Base-by-base conservation (phyloP, 2,888 invertebrate species). In the Acrocera orbiculus region DNA sequence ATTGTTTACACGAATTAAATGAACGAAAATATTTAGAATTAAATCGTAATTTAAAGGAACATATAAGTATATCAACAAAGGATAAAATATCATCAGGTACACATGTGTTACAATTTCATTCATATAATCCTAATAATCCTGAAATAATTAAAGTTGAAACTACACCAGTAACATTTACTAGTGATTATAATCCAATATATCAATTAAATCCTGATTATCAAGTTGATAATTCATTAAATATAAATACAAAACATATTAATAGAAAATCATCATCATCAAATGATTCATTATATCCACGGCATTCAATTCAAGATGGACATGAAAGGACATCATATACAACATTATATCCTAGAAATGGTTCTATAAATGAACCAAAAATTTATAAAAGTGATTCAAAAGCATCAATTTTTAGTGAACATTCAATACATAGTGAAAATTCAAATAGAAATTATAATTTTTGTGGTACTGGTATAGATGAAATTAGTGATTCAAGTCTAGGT, bases 251-350 rank as follows among this genome's bases (percentile, higher is more conserved):
- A 31, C 42, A 38, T 25, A 45, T 54, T 27, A 55, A 54, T 32
- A 48, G 56, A 4, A 60, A 60, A 42, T 60, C 60, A 1, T 60
- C 59, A n/a, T 59, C 59, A n/a, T 60, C 60, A 3, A 61, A 57
- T 35, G 60, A 61, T 40, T 60, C 59, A 4, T 36, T 61, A 32
- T 55, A 58, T 13, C 41, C 39, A n/a, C 48, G 56, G 35, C 57
- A 58, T 35, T 53, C 29, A 14, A 30, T 29, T 5, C 23, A 30
- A 17, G 34, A 34, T 15, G n/a, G n/a, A n/a, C n/a, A n/a, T n/a
- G n/a, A n/a, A n/a, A 29, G 24, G 15, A 25, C 14, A 16, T 32
- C 35, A 13, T 54, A 52, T 34, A 55, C 54, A 2, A 47, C 54
- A 27, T 54, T 54, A 11, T 45, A 55, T 0, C 53, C 54, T 3